Evolutionary conservation across 2,797 vertebrate species (phyloP), one percentile per base, ranked within the genome.

Genomic region (Aulostomus chinensis): DNA sequence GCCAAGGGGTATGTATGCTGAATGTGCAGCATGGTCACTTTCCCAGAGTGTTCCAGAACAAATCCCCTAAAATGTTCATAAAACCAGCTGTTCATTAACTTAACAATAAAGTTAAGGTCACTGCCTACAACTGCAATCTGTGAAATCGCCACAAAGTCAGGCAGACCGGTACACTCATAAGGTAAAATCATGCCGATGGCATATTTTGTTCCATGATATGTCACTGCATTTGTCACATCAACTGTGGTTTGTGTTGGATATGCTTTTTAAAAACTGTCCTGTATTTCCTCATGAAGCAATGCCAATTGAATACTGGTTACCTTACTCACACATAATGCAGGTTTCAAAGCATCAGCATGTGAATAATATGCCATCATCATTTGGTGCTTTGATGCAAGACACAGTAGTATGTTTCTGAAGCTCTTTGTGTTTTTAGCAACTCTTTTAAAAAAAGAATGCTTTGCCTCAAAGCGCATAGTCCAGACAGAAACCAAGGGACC

Each of bases 141-240:
- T 36, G 42, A 40, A 30, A 49, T 49, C 31, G 9, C n/a, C n/a
- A 58, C 28, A 58, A 49, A 58, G 29, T 49, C 29, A 32, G 54
- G 21, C 25, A 33, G 1, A 20, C 34, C 35, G 12, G 54, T 48
- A 13, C 10, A 48, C 11, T 43, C 43, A 58, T 39, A 9, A 32
- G 35, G 54, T 13, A 38, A 47, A 37, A 39, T 4, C 34, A 47
- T 57, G 13, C 53, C 53, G 10, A 10, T 9, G 13, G 42, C 42
- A 57, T 57, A 46, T n/a, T n/a, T 57, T 3, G 18, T 57, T 38
- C 11, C 31, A 52, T 52, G 48, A 13, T 11, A 10, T 40, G 12
- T 22, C 28, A 32, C 8, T 9, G 5, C 9, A 26, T 39, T 52
- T 13, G 28, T 24, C 49, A 52, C 7, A 2, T 33, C 17, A 36